Percentiles rank a stretch among this genome's conserved stretches.
Evolutionary conservation across 2,797 vertebrate genomes (phyloP).

Genomic region (Onychomys torridus): DNA sequence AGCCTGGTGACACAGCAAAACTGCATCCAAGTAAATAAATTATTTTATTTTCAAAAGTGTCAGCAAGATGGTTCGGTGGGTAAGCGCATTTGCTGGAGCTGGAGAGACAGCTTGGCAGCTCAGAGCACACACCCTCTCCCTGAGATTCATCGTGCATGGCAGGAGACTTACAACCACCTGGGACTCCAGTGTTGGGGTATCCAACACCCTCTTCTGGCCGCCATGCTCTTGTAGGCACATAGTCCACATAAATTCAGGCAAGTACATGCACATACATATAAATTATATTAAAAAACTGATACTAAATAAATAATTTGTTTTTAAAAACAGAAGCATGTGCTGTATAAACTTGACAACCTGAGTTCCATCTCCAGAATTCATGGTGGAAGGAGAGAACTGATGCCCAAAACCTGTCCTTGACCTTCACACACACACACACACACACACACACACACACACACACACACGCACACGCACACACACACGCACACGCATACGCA

Average conservation of each 20-base stretch:
- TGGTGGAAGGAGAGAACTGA: neutral
- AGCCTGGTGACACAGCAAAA: neutral
- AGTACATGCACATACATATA: neutral
- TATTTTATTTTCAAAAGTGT: neutral
- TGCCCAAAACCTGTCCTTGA: neutral
- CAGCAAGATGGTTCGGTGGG: neutral
- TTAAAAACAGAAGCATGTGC: neutral
- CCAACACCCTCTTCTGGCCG: neutral
- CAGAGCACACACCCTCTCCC: too few species aligned
- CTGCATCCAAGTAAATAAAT: neutral
- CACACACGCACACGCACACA: neutral
- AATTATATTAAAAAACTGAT: neutral
- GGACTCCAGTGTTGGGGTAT: neutral
- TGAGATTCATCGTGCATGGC: too few species aligned
- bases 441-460: neutral
- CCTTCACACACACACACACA: neutral
- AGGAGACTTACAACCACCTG: neutral
- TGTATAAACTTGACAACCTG: neutral
- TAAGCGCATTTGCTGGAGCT: neutral
- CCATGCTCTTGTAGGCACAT: neutral
- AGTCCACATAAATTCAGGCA: neutral
- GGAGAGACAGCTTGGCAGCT: too few species aligned
- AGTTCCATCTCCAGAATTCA: neutral
- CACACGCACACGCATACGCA: neutral
- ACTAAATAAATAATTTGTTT: neutral